phyloP scores from a whole-genome alignment of 2,113 vertebrate genomes.

The Ptilorrhoa leucosticta region DNA sequence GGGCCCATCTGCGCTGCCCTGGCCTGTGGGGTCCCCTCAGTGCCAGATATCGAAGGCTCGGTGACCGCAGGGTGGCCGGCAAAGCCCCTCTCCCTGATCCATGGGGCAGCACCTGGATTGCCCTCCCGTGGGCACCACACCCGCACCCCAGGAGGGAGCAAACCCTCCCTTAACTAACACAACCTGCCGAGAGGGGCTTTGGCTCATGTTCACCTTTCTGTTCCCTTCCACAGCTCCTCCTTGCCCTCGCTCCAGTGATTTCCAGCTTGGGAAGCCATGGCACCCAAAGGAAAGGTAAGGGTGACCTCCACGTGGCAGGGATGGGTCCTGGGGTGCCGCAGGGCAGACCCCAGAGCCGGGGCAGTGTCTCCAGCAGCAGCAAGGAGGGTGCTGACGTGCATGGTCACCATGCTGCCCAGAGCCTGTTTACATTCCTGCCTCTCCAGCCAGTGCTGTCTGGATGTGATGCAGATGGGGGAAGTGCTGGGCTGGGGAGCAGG shows the following conservation, averaged over 20 bases:
- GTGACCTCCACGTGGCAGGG: accelerated
- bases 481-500: neutral
- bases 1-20: accelerated
- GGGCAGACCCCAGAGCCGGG: neutral
- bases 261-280: conserved; percentile 36
- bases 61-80: neutral
- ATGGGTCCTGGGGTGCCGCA: accelerated
- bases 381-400: neutral
- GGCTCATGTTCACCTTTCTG: neutral
- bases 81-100: neutral
- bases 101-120: neutral
- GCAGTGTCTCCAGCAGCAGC: neutral
- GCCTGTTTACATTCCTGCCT: conserved; percentile 18
- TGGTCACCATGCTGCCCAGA: neutral
- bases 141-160: neutral
- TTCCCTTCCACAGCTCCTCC: neutral
- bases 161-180: neutral
- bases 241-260: neutral
- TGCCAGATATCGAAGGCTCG: neutral
- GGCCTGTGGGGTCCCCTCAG: accelerated
- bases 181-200: neutral
- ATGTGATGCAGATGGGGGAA: neutral
- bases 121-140: accelerated
- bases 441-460: neutral
- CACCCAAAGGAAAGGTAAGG: conserved; percentile 62